Base-by-base conservation (phyloP, 2,888 invertebrate species). In the Seladonia tumulorum region DNA sequence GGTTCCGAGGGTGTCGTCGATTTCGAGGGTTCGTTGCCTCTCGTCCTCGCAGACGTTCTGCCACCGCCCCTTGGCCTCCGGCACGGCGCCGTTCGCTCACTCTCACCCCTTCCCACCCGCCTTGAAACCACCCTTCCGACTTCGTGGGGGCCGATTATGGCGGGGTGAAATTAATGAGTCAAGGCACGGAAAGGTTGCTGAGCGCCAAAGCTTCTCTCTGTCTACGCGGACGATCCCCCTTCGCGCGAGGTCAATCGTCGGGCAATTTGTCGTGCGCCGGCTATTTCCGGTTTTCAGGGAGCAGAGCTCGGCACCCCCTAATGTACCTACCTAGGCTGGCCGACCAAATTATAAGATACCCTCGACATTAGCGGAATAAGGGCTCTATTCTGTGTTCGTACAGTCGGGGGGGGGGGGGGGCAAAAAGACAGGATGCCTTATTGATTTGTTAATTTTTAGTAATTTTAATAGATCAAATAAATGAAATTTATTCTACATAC, bases 261-360 rank as follows among this genome's bases (percentile, higher is more conserved):
- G 86, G 87, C 89, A 92, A 92, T 92, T 92, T 92, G 92, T 92
- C 92, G 91, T 85, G 88, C 85, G 89, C 88, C 89, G 86, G 87
- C 90, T 89, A 89, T 91, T 92, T 91, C 91, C 90, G 90, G 87
- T 89, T 90, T 91, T 88, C 89, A 79, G 88, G 88, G 88, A 75
- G 70, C 73, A 73, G 86, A 86, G 76, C 79, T 70, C 70, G 49
- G 53, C 77, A 39, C 39, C 82, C 79, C 79, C 74, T 74, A 80
- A 29, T 71, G 63, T 90, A 87, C 90, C 86, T 84, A 87, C 16
- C n/a, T n/a, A n/a, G n/a, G 29, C 7, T 63, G 63, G 7, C 16
- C 63, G 18, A 18, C 63, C 0, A 63, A 63, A 63, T 29, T 63
- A 8, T 18, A 18, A 29, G 63, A 63, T 29, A 29, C 29, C 29